Conservation (phyloP, 2,797 vertebrate species). For the Enteromius anoplus region DNA sequence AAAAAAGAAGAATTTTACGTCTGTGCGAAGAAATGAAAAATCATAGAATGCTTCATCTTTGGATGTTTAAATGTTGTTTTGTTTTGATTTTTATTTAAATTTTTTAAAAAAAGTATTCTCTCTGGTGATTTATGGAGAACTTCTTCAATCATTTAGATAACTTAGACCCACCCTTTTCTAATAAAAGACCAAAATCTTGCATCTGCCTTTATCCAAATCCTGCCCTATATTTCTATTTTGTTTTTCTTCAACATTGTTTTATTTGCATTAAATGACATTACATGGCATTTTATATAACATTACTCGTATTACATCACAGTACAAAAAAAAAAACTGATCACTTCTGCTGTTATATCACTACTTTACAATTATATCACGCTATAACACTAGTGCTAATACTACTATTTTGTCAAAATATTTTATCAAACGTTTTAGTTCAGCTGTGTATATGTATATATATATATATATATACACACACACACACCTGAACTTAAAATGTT, state of each 20-base stretch:
- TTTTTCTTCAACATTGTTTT: neutral
- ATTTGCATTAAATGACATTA: neutral
- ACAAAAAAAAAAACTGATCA: too few relatives aligned
- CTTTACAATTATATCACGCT: neutral
- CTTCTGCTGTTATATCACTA: neutral
- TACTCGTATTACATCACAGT: too few relatives aligned
- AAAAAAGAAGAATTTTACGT: neutral
- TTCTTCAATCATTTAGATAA: neutral
- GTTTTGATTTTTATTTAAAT: too few relatives aligned
- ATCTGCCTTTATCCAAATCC: neutral
- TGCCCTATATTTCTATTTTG: neutral
- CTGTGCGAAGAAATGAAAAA: neutral
- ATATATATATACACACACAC: too few relatives aligned
- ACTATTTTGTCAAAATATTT: neutral
- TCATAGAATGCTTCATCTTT: neutral
- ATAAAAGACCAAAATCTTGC: neutral
- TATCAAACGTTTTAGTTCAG: neutral
- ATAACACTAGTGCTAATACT: neutral
- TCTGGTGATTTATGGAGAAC: neutral
- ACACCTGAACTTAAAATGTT: too few relatives aligned
- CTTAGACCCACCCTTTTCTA: neutral
- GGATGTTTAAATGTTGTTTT: neutral
- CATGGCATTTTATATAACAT: too few relatives aligned
- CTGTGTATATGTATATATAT: too few relatives aligned
- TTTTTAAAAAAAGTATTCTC: neutral